Evolutionary conservation across 1,140 invertebrate genomes (phyloP), one percentile per base, ranked within the genome.

Genomic region (Mizuhopecten yessoensis): DNA sequence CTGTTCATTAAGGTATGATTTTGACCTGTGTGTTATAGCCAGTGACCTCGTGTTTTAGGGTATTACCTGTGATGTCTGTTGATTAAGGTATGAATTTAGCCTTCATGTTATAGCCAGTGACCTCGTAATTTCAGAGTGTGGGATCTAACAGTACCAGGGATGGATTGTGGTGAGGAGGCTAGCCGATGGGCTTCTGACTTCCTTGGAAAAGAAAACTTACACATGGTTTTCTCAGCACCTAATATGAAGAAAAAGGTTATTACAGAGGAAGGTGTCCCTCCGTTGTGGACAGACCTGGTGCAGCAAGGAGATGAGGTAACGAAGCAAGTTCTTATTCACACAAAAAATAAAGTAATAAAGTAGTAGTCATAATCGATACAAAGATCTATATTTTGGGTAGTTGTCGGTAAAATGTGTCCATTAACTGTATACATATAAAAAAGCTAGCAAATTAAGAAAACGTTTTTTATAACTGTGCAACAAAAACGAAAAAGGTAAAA

Each of bases 101-200:
- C 57, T 75, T n/a, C 5, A n/a, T 75, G 23, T 9, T 75, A 29
- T n/a, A 75, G 57, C 23, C 15, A n/a, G n/a, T 75, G 57, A 29
- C n/a, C 2, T 7, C 13, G 3, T 1, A 75, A 75, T 75, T 75
- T 1, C 29, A 75, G 57, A 29, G 57, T 75, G 9, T 75, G 57
- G 57, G 57, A n/a, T 29, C 15, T 75, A 3, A 23, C 57, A 17
- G 29, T 75, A 75, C 15, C 57, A 29, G 57, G 57, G 57, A 75
- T 75, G 57, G 57, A 75, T 75, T 75, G 57, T 75, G 57, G 57
- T 29, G 57, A 75, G n/a, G 57, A 75, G 57, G 57, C 57, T 3
- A 75, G 11, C n/a, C 23, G 29, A 13, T 75, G 57, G 57, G 57
- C 57, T 75, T 75, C 23, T 75, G n/a, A 75, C 5, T 75, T 75